Evolutionary conservation across 2,888 invertebrate species (phyloP).

Genomic region (Drosophila nigritarsus): DNA sequence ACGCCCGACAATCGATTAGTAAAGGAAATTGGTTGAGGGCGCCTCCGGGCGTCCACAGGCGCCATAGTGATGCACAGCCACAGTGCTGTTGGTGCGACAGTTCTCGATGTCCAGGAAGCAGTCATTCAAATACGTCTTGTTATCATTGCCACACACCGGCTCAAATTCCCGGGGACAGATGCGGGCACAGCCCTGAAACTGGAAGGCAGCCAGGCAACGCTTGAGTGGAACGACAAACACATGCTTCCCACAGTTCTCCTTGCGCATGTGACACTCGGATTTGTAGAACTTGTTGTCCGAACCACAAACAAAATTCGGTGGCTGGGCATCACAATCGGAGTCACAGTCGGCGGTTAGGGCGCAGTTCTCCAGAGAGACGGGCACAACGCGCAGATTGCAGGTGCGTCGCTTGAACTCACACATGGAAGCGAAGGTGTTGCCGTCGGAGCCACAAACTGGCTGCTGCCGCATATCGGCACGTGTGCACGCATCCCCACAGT

Average conservation of each 20-base stretch:
- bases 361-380: constrained; percentile 93
- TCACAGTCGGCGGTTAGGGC: constrained; percentile 93
- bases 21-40: constrained; percentile 94
- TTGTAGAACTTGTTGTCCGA: constrained; percentile 96
- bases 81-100: constrained; percentile 91
- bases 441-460: constrained; percentile 95
- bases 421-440: constrained; percentile 94
- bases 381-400: constrained; percentile 94
- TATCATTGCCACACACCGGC: constrained; percentile 96
- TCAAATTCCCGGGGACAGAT: constrained; percentile 95
- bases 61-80: constrained; percentile 92
- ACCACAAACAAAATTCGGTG: constrained; percentile 92
- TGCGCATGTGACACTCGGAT: constrained; percentile 96
- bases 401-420: constrained; percentile 93
- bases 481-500: constrained; percentile 87
- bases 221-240: constrained; percentile 96
- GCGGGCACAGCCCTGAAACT: constrained; percentile 93
- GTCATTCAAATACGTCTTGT: constrained; percentile 96
- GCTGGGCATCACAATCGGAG: constrained; percentile 86
- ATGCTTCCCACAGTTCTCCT: constrained; percentile 96
- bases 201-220: constrained; percentile 93
- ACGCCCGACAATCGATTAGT: constrained; percentile 85
- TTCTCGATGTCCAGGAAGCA: constrained; percentile 97
- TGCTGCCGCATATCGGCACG: constrained; percentile 87
- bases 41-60: constrained; percentile 94